Percentiles rank a stretch among this genome's conserved stretches.
phyloP scores from a whole-genome alignment of 2,113 vertebrate genomes.

The Cercopithecus mona region DNA sequence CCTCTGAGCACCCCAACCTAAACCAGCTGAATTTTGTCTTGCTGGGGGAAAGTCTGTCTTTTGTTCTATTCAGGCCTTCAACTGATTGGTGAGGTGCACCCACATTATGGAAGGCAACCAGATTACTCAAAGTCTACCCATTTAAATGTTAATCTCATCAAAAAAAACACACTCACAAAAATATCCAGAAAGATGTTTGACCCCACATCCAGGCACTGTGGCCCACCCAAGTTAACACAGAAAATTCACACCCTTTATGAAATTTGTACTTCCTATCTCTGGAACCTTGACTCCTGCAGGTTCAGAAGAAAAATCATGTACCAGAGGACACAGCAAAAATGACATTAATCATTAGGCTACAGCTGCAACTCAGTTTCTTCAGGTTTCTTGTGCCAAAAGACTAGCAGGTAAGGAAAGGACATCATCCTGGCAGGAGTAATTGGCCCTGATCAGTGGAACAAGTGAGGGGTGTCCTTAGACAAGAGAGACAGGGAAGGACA shows the following conservation, averaged over 20 bases:
- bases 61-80: not conserved
- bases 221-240: not conserved
- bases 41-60: not conserved
- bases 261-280: not conserved
- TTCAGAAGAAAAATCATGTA: not conserved
- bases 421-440: not conserved
- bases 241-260: not conserved
- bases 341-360: not conserved
- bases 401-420: not conserved
- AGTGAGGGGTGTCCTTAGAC: no score
- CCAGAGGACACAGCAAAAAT: not conserved
- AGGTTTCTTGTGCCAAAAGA: not conserved
- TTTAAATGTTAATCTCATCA: not conserved
- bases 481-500: not conserved
- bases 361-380: not conserved
- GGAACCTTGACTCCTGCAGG: not conserved
- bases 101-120: not conserved
- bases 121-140: not conserved
- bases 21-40: not conserved
- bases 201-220: not conserved
- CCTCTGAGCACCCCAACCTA: not conserved
- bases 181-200: not conserved
- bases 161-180: not conserved
- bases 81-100: not conserved
- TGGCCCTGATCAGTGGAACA: not conserved